Conservation (phyloP, 1,140 invertebrate species). For the Cyclargus thomasi region DNA sequence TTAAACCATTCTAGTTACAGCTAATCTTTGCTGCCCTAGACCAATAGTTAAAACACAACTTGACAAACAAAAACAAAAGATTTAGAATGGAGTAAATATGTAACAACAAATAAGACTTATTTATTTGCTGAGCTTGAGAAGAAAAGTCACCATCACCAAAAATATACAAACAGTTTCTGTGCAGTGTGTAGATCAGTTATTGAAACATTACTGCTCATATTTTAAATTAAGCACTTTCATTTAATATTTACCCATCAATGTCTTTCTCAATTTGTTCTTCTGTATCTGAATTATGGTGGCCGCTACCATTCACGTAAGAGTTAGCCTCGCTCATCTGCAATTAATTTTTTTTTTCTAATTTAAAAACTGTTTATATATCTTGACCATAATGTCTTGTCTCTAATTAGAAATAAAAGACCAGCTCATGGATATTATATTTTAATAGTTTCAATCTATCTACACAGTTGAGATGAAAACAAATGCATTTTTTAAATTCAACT, state of each 20-base stretch:
- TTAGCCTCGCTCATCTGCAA: slow-evolving; percentile 67
- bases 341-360: slow-evolving; percentile 43
- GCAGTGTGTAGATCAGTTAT: background rate
- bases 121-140: background rate
- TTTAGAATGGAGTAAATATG: too few relatives aligned
- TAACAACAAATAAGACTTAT: too few relatives aligned
- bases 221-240: background rate
- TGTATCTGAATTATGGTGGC: slow-evolving; percentile 54
- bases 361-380: slow-evolving; percentile 22
- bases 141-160: background rate
- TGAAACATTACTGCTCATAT: background rate
- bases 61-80: too few relatives aligned
- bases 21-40: too few relatives aligned
- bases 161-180: background rate
- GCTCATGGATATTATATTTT: background rate
- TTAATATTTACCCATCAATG: slow-evolving; percentile 65
- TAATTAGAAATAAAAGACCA: slow-evolving; percentile 15
- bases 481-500: too few relatives aligned
- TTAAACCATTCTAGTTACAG: too few relatives aligned
- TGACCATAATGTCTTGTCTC: background rate
- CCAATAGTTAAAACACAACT: too few relatives aligned
- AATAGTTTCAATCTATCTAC: background rate
- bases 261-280: slow-evolving; percentile 57
- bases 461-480: background rate
- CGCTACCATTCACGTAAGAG: slow-evolving; percentile 41